These are phyloP conservation scores for Drosophila gunungcola DNA, from an alignment of 1,140 invertebrate species.

Conservation along the genomic window DNA sequence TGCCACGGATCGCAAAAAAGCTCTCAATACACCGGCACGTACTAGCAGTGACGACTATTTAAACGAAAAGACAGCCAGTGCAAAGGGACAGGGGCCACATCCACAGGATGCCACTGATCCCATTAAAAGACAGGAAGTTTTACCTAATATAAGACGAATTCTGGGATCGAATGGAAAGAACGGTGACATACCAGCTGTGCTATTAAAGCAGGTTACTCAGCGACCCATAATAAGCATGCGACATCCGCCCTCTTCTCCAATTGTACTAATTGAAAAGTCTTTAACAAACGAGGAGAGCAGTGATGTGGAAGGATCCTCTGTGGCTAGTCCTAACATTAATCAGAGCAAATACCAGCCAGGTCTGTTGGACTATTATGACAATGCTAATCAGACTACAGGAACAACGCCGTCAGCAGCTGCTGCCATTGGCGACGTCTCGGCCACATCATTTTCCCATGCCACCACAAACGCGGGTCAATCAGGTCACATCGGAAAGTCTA, in stretches of 20 bases:
- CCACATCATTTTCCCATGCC: conserved; percentile 62
- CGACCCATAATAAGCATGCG: conserved; percentile 74
- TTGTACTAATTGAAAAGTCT: conserved; percentile 55
- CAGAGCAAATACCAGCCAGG: conserved; percentile 53
- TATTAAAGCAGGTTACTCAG: conserved; percentile 89
- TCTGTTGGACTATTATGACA: conserved; percentile 30
- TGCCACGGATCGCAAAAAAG: conserved; percentile 87
- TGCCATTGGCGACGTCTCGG: conserved; percentile 63
- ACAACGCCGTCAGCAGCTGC: conserved; percentile 68
- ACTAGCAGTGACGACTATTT: conserved; percentile 10
- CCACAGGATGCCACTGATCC: conserved; percentile 8
- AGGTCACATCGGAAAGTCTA: conserved; percentile 8
- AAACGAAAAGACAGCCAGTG: conserved; percentile 12
- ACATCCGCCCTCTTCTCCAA: conserved; percentile 69
- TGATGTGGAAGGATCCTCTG: conserved; percentile 18
- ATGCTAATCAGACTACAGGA: conserved; percentile 42
- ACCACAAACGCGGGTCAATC: conserved; percentile 39
- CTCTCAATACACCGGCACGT: conserved; percentile 89
- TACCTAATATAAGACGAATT: conserved; percentile 91
- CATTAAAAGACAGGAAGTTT: conserved; percentile 86
- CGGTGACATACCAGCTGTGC: conserved; percentile 90
- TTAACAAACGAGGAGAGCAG: conserved; percentile 24
- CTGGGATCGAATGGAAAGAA: conserved; percentile 92
- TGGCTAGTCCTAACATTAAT: conserved; percentile 72
- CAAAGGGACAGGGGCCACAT: conserved; percentile 11